These are phyloP conservation scores for Corythucha ciliata DNA, from an alignment of 2,888 invertebrate genomes.

Conservation along the genomic window DNA sequence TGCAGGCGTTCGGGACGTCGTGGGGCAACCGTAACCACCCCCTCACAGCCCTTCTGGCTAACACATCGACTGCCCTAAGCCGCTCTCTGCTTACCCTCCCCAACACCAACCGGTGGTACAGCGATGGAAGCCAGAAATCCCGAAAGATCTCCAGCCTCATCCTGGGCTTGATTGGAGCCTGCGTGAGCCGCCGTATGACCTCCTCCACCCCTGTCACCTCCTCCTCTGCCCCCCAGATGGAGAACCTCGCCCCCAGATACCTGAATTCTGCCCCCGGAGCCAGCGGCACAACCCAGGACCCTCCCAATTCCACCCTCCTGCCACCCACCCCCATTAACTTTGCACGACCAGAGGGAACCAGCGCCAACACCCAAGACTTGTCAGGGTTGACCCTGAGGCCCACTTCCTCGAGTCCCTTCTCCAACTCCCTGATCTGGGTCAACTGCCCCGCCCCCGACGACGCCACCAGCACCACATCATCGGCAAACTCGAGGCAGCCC, in stretches of 20 bases:
- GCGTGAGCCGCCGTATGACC: slow-evolving; percentile 9
- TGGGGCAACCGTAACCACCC: too few relatives aligned
- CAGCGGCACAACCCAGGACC: too few relatives aligned
- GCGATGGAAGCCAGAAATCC: slow-evolving; percentile 40
- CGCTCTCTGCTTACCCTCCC: too few relatives aligned
- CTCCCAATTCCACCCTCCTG: too few relatives aligned
- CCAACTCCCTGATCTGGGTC: background rate
- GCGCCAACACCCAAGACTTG: too few relatives aligned
- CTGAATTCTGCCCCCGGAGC: background rate
- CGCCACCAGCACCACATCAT: slow-evolving; percentile 6
- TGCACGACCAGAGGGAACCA: too few relatives aligned
- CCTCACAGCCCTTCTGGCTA: too few relatives aligned
- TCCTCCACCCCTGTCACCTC: background rate
- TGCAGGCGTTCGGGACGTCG: too few relatives aligned
- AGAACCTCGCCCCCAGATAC: slow-evolving; percentile 1
- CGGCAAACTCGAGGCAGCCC: slow-evolving; percentile 12
- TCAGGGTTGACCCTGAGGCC: slow-evolving; percentile 9
- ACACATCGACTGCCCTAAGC: too few relatives aligned
- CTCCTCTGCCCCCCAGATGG: background rate
- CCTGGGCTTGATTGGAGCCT: slow-evolving; percentile 41
- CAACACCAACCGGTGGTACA: slow-evolving; percentile 40
- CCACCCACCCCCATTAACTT: too few relatives aligned
- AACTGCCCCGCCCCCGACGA: background rate
- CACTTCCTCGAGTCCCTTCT: background rate
- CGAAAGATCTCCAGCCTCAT: slow-evolving; percentile 40